phyloP scores from a whole-genome alignment of 2,797 vertebrate species.

The Pseudocheirus occidentalis region DNA sequence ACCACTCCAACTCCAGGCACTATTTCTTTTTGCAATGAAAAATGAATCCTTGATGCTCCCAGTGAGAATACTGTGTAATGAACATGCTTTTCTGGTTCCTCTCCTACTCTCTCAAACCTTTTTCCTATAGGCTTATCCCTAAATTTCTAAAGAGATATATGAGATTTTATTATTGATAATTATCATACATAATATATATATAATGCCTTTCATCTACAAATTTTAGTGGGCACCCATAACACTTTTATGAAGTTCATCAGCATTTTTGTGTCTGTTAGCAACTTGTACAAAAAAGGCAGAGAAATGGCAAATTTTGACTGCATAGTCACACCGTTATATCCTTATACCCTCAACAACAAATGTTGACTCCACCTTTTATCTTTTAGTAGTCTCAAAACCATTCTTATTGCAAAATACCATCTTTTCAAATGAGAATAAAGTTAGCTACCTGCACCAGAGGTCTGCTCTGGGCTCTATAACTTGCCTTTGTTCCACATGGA shows the following conservation, averaged over 20 bases:
- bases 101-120: conserved; percentile 27
- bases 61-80: background rate
- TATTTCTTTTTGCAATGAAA: background rate
- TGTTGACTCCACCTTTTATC: background rate
- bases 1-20: background rate
- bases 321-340: background rate
- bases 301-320: background rate
- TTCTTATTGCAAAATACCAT: background rate
- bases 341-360: background rate
- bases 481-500: background rate
- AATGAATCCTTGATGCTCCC: background rate
- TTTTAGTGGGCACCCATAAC: background rate
- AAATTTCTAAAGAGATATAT: conserved; percentile 36
- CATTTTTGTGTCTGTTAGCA: background rate
- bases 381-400: background rate
- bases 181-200: conserved; percentile 28
- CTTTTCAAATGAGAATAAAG: background rate
- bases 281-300: background rate
- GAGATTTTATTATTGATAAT: conserved; percentile 54
- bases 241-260: background rate
- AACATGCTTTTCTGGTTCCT: background rate
- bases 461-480: background rate
- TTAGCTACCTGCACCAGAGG: background rate
- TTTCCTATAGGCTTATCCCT: conserved; percentile 22
- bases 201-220: conserved; percentile 57